Percentiles rank a stretch among this genome's conserved stretches.
Evolutionary conservation across 2,888 invertebrate genomes (phyloP).

Genomic region (Agriotes lineatus): DNA sequence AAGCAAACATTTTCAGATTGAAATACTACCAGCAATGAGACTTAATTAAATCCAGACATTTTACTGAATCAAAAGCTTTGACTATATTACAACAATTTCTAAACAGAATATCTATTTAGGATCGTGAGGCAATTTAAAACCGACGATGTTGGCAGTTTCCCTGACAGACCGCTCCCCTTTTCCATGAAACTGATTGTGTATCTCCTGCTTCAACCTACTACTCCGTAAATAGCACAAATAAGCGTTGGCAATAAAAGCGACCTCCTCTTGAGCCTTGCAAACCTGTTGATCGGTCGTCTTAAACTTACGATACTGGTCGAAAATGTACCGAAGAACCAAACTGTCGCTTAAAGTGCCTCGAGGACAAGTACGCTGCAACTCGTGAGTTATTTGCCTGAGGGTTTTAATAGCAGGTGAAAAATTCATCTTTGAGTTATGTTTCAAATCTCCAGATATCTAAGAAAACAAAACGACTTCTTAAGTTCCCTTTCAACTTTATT

Average conservation of each 20-base stretch:
- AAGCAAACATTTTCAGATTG: too few relatives aligned
- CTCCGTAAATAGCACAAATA: conserved; percentile 84
- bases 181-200: conserved; percentile 81
- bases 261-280: conserved; percentile 86
- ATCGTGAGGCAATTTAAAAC: conserved; percentile 87
- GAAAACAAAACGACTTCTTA: too few relatives aligned
- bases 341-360: conserved; percentile 72
- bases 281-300: conserved; percentile 84
- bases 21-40: too few relatives aligned
- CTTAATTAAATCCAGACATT: too few relatives aligned
- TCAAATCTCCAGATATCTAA: conserved; percentile 34
- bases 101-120: conserved; percentile 76
- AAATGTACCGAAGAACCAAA: conserved; percentile 75
- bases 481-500: background rate
- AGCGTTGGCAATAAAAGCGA: conserved; percentile 80
- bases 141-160: conserved; percentile 86
- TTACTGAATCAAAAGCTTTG: too few relatives aligned
- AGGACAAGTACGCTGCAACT: conserved; percentile 70
- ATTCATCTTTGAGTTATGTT: conserved; percentile 61
- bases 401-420: conserved; percentile 65
- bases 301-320: conserved; percentile 79
- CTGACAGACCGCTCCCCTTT: conserved; percentile 81
- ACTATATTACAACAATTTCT: too few relatives aligned
- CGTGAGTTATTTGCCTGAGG: conserved; percentile 73
- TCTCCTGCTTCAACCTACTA: conserved; percentile 76